Evolutionary conservation across 2,797 vertebrate species (phyloP).

Genomic region (Meda fulgida): DNA sequence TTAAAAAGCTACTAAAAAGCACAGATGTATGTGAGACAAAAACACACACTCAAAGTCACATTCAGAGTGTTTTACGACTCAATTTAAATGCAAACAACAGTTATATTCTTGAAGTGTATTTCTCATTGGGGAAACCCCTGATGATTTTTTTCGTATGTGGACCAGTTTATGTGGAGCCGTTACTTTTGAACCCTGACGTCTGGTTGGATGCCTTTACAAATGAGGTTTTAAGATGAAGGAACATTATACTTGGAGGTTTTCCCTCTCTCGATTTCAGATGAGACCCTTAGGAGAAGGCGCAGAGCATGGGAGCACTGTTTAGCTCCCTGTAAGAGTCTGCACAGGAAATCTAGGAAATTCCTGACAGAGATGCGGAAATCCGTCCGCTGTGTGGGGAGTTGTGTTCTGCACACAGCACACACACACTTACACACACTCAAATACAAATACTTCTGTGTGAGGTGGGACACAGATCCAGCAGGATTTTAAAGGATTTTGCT

Average conservation of each 20-base stretch:
- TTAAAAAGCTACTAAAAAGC: conserved; percentile 11
- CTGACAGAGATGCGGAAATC: conserved; percentile 59
- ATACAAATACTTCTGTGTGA: conserved; percentile 25
- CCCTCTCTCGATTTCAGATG: background rate
- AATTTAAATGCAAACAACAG: conserved; percentile 56
- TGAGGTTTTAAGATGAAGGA: conserved; percentile 44
- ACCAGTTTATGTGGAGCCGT: conserved; percentile 29
- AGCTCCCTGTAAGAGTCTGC: conserved; percentile 42
- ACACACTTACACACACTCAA: conserved; percentile 19
- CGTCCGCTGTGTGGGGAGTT: conserved; percentile 53
- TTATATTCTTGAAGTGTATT: conserved; percentile 43
- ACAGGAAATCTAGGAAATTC: conserved; percentile 64
- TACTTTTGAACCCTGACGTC: conserved; percentile 28
- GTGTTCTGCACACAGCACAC: conserved; percentile 36
- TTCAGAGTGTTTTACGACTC: conserved; percentile 67
- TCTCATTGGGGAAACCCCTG: conserved; percentile 53
- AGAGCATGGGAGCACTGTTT: conserved; percentile 37
- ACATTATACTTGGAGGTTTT: conserved; percentile 39
- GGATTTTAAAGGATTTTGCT: conserved; percentile 21
- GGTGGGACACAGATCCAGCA: background rate
- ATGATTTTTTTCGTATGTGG: conserved; percentile 51
- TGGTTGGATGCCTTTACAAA: conserved; percentile 44
- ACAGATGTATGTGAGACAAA: conserved; percentile 31
- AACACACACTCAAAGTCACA: conserved; percentile 61
- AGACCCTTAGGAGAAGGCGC: conserved; percentile 21